A percentile compares a stretch with the other conserved stretches of the same genome.
Conservation (phyloP, 1,140 invertebrate species). For the Sycobia sp. region DNA sequence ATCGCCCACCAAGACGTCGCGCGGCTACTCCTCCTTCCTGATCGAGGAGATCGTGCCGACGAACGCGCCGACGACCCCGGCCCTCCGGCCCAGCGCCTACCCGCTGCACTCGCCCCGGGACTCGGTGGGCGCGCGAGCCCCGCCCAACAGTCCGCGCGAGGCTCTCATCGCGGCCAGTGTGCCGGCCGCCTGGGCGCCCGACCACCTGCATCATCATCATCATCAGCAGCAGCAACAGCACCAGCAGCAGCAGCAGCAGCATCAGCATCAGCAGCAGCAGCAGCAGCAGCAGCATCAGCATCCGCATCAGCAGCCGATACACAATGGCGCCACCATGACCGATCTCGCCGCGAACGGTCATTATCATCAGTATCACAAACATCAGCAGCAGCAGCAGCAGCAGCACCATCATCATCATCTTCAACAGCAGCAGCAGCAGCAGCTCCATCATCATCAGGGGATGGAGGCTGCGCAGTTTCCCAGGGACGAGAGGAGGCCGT, state of each 20-base stretch:
- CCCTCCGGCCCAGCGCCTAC: neutral
- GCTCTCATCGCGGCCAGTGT: conserved; percentile 6
- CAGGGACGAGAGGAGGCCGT: conserved; percentile 1
- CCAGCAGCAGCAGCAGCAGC: neutral
- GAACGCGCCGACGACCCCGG: neutral
- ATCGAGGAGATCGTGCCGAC: neutral
- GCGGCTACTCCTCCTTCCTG: conserved; percentile 1
- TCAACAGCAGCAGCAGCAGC: neutral
- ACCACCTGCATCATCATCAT: neutral
- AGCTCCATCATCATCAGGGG: neutral
- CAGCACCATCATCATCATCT: neutral
- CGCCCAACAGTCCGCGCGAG: conserved; percentile 21
- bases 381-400: neutral
- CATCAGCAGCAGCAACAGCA: neutral
- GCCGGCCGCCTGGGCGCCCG: neutral
- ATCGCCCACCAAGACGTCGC: too few relatives aligned
- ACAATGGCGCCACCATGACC: neutral
- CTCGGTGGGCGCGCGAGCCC: neutral
- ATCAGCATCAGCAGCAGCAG: neutral
- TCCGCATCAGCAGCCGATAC: neutral
- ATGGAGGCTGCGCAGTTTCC: neutral
- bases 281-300: conserved; percentile 2
- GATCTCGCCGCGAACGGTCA: neutral
- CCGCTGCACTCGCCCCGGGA: conserved; percentile 2
- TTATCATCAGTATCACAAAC: neutral